These are phyloP conservation scores for Avahi laniger DNA, from an alignment of 2,797 vertebrate genomes.

Conservation along the genomic window DNA sequence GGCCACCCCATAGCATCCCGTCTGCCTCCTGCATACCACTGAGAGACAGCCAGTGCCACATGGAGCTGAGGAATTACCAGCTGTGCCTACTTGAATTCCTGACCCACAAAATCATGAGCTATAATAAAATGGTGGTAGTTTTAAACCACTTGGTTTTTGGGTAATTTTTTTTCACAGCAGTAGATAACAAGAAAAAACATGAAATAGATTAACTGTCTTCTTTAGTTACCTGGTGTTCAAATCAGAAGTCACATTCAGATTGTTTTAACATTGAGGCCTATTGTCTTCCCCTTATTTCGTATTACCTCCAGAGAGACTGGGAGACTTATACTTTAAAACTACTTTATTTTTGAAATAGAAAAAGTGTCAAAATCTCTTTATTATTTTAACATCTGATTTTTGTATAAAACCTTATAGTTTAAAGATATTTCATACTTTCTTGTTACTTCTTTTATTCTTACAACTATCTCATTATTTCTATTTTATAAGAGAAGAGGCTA, in stretches of 20 bases:
- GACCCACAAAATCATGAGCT: neutral
- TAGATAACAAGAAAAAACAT: neutral
- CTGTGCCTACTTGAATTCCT: neutral
- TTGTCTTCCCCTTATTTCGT: neutral
- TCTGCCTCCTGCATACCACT: neutral
- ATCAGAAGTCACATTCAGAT: neutral
- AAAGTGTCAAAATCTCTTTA: neutral
- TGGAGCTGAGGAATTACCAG: neutral
- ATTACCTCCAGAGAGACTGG: neutral
- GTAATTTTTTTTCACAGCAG: neutral
- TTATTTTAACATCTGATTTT: conserved; percentile 1
- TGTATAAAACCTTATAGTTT: neutral
- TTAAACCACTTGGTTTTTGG: neutral
- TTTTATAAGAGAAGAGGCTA: neutral
- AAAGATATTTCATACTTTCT: neutral
- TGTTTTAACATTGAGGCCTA: neutral
- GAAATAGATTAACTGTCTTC: neutral
- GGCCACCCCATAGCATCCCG: neutral
- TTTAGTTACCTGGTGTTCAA: neutral
- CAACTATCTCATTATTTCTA: neutral
- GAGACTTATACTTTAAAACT: neutral
- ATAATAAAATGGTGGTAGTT: neutral
- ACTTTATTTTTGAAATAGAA: neutral
- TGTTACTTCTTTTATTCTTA: neutral
- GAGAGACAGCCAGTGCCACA: neutral